Percentiles rank a stretch among this genome's conserved stretches.
Conservation (phyloP, 2,113 vertebrate species). For the Herpailurus yagouaroundi region DNA sequence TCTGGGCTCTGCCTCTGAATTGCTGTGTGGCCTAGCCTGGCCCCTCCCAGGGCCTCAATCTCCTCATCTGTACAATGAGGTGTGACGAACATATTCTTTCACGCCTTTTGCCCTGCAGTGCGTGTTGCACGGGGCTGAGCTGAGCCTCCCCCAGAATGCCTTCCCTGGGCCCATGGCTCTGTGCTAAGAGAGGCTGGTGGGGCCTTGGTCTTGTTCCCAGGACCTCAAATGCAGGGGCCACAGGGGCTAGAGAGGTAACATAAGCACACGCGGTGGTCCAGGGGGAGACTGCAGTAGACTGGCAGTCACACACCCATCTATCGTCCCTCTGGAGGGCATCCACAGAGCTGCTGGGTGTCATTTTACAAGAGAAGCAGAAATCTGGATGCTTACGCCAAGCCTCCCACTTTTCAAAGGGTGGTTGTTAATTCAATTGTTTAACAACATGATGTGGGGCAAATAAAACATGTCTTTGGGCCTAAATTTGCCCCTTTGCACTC, state of each 20-base stretch:
- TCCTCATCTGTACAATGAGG: neutral
- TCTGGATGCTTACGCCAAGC: neutral
- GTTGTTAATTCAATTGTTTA: neutral
- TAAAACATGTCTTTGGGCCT: neutral
- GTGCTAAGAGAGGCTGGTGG: neutral
- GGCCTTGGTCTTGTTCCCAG: neutral
- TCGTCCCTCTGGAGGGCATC: neutral
- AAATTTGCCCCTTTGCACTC: neutral
- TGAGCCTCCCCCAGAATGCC: neutral
- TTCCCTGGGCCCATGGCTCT: neutral
- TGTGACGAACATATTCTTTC: neutral
- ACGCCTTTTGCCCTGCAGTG: neutral
- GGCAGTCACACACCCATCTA: neutral
- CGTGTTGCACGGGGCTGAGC: neutral
- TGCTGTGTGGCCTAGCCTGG: neutral
- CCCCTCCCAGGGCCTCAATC: neutral
- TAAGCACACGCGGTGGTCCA: rapidly evolving
- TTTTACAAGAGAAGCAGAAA: neutral
- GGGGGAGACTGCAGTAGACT: neutral
- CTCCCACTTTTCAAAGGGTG: neutral
- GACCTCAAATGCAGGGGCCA: neutral
- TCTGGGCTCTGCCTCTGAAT: neutral
- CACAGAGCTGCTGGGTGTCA: neutral
- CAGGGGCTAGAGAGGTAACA: neutral
- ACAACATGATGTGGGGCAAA: neutral